These are phyloP conservation scores for Paracanthobrama guichenoti DNA, from an alignment of 2,113 vertebrate genomes.

Conservation along the genomic window DNA sequence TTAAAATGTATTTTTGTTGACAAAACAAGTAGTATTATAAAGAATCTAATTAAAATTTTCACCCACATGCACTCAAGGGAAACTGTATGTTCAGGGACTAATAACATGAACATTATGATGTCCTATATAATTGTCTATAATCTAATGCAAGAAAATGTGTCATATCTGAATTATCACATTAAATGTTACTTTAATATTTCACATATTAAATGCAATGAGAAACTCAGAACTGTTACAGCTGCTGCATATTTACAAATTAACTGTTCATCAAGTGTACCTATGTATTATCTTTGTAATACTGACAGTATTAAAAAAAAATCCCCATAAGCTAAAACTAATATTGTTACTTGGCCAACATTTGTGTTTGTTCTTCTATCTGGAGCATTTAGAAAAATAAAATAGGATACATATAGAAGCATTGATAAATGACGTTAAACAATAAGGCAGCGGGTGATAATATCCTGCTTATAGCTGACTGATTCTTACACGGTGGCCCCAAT, in stretches of 20 bases:
- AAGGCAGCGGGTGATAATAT: constrained; percentile 43
- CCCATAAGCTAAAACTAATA: constrained; percentile 39
- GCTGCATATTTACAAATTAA: neutral
- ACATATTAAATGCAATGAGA: neutral
- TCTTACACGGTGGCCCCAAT: constrained; percentile 43
- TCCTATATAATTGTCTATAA: neutral
- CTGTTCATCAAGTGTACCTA: neutral
- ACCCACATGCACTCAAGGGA: too few relatives aligned
- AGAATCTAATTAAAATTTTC: too few relatives aligned
- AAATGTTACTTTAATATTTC: neutral
- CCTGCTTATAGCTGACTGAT: constrained; percentile 52
- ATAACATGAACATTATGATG: neutral
- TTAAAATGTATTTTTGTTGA: too few relatives aligned
- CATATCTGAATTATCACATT: neutral
- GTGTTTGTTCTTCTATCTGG: constrained; percentile 32
- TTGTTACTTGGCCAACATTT: constrained; percentile 40
- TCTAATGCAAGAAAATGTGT: neutral
- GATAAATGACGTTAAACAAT: constrained; percentile 51
- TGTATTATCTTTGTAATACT: neutral
- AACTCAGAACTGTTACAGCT: neutral
- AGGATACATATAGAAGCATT: neutral
- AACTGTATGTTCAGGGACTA: too few relatives aligned
- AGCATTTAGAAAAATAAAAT: constrained; percentile 3
- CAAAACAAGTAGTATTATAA: too few relatives aligned
- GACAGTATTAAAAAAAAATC: constrained; percentile 11